Evolutionary conservation across 2,797 vertebrate species (phyloP).

Genomic region (Chaunax sp.): DNA sequence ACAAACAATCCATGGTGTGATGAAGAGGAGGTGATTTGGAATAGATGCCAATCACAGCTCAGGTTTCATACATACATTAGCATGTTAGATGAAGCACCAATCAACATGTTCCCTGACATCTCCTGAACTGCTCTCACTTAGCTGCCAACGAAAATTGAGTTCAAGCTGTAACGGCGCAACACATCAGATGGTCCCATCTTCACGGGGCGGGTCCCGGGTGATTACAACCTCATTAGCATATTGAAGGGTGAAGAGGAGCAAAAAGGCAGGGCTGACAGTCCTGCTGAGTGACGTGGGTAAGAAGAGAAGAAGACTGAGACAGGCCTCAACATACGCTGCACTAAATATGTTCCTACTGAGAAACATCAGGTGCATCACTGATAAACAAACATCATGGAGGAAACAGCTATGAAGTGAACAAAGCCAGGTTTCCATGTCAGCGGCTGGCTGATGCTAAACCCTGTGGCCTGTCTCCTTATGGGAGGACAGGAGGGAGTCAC

Average conservation of each 20-base stretch:
- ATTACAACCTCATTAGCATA: neutral
- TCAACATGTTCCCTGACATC: conserved; percentile 1
- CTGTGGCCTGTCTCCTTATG: no score
- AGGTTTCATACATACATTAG: neutral
- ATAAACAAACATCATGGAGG: neutral
- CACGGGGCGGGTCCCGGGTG: neutral
- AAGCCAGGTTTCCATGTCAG: no score
- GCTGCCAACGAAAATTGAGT: conserved; percentile 1
- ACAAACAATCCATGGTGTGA: neutral
- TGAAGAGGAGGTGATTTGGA: neutral
- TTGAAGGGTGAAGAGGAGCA: neutral
- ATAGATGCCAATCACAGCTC: conserved; percentile 1
- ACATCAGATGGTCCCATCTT: neutral
- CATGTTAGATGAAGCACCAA: neutral
- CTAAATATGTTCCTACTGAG: neutral
- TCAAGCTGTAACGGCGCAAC: conserved; percentile 3
- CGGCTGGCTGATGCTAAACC: no score
- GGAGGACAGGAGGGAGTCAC: no score
- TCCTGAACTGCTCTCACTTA: neutral
- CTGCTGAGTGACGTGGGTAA: neutral
- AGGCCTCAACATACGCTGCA: neutral
- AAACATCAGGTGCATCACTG: neutral
- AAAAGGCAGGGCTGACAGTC: neutral
- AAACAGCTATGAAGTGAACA: no score
- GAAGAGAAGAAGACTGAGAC: neutral